Evolutionary conservation across 1,140 invertebrate species (phyloP), one percentile per base, ranked within the genome.

Genomic region (Anoplolepis gracilipes): DNA sequence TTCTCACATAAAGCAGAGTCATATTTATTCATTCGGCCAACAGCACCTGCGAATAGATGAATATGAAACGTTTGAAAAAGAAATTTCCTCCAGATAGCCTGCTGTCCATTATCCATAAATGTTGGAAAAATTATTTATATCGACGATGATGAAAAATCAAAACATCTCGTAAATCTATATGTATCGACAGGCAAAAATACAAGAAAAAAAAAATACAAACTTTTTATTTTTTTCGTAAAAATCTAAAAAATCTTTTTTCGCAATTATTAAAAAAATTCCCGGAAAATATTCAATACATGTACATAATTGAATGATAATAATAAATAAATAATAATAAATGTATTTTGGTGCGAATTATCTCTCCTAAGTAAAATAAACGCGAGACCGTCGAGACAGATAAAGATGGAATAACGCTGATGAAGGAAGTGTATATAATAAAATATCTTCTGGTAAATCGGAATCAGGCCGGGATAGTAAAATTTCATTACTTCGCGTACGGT

Each of bases 401-500:
- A 39, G 22, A 6, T 11, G 11, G 10, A 25, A 36, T 61, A 57
- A 36, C 49, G 30, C 11, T 11, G 8, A 13, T 30, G 22, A 6
- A 57, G 22, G 11, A 72, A 22, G 33, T n/a, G 25, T 22, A 72
- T 72, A 57, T n/a, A n/a, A n/a, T 49, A 82, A 64, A 36, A 49
- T 55, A 53, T 39, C n/a, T 25, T 30, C 4, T 2, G 33, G 8
- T 10, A 22, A 57, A 73, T 87, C 46, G 0, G 28, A 75, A 76
- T 73, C 70, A 13, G 11, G 22, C 16, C 42, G n/a, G 19, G 0
- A 46, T 19, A 77, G 39, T 92, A 88, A 92, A 92, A 87, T 91
- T 92, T 90, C 87, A 91, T 92, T 79, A 84, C 76, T 28, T 65
- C 61, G 39, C 55, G n/a, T 8, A 78, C 46, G 70, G 61, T 65